phyloP scores from a whole-genome alignment of 2,113 vertebrate species.

The Capreolus pygargus region DNA sequence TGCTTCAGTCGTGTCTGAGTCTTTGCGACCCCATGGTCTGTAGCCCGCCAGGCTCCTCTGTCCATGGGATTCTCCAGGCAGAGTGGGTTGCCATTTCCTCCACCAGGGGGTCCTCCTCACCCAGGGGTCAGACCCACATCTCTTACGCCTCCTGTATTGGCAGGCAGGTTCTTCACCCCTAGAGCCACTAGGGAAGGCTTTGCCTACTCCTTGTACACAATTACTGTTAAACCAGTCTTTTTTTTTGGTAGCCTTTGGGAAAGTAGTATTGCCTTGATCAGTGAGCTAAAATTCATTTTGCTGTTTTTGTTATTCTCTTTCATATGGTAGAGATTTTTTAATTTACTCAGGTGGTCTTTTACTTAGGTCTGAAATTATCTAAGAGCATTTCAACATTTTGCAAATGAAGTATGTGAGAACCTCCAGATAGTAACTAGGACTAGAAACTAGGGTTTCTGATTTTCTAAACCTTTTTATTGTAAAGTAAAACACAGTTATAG shows the following conservation, averaged over 20 bases:
- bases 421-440: neutral
- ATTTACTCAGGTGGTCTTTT: neutral
- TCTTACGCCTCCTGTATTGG: neutral
- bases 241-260: neutral
- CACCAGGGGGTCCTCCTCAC: neutral
- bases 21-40: neutral
- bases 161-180: neutral
- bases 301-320: neutral
- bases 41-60: neutral
- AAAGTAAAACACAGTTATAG: neutral
- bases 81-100: neutral
- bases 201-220: neutral
- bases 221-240: neutral
- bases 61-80: neutral
- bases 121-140: neutral
- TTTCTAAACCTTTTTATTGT: neutral
- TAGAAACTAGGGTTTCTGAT: neutral
- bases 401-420: neutral
- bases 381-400: neutral
- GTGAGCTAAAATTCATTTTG: neutral
- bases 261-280: neutral
- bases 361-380: neutral
- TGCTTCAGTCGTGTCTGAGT: neutral
- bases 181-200: neutral
- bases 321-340: neutral